Conservation (phyloP, 2,888 invertebrate genomes). For the Trichacis sp. region DNA sequence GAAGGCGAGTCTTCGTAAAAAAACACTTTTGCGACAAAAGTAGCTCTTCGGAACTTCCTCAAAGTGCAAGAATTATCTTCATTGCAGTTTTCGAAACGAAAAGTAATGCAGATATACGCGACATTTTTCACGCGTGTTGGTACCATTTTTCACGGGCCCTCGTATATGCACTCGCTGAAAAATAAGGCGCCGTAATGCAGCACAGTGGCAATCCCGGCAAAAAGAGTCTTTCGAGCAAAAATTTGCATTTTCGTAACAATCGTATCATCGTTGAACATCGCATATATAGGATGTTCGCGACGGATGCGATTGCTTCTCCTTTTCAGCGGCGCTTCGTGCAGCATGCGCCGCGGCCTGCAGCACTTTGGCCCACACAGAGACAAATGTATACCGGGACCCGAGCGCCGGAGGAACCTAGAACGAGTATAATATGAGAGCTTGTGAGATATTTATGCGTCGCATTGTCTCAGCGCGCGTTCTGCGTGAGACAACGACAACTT, state of each 20-base stretch:
- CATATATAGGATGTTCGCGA: slow-evolving; percentile 30
- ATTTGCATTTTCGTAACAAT: slow-evolving; percentile 43
- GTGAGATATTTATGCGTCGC: slow-evolving; percentile 67
- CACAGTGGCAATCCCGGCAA: slow-evolving; percentile 24
- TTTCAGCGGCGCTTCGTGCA: slow-evolving; percentile 17
- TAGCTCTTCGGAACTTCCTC: no score
- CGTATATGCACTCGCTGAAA: neutral
- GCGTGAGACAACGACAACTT: slow-evolving; percentile 65
- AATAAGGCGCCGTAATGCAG: neutral
- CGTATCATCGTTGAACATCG: slow-evolving; percentile 41
- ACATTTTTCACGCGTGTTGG: neutral
- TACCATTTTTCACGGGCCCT: neutral
- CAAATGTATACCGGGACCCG: slow-evolving; percentile 25
- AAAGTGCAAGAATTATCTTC: no score
- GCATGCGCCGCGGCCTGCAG: slow-evolving; percentile 39
- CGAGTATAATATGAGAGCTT: slow-evolving; percentile 59
- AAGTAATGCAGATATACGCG: no score
- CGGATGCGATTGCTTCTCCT: slow-evolving; percentile 36
- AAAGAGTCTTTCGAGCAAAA: slow-evolving; percentile 22
- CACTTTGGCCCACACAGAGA: slow-evolving; percentile 45
- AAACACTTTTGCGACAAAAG: no score
- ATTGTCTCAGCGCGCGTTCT: slow-evolving; percentile 61
- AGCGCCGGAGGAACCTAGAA: slow-evolving; percentile 21
- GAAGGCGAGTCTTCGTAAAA: no score
- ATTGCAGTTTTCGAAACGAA: no score